Evolutionary conservation across 2,888 invertebrate species (phyloP).

Genomic region (Notodonta ziczac): DNA sequence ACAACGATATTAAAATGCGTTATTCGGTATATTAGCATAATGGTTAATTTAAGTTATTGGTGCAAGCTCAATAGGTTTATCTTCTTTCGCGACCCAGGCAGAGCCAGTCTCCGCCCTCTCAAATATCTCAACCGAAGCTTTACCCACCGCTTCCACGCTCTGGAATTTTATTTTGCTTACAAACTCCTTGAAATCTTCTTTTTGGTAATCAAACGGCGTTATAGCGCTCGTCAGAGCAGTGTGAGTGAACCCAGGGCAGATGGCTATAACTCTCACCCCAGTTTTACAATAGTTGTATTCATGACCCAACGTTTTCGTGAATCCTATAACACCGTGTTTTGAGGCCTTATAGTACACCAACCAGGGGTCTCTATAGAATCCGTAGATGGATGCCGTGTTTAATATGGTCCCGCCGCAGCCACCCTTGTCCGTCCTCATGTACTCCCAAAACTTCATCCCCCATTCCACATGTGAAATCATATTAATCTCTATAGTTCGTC

Average conservation of each 20-base stretch:
- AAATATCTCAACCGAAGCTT: constrained; percentile 56
- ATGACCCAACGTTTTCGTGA: constrained; percentile 75
- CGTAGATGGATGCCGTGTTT: constrained; percentile 86
- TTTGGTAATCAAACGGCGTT: constrained; percentile 14
- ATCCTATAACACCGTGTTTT: constrained; percentile 81
- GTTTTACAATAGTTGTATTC: constrained; percentile 68
- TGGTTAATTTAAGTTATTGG: background rate
- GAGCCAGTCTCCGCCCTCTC: constrained; percentile 76
- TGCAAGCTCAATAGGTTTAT: constrained; percentile 49
- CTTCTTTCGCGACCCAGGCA: constrained; percentile 80
- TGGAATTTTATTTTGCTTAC: constrained; percentile 50
- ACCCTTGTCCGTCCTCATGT: constrained; percentile 76
- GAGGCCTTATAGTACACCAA: constrained; percentile 85
- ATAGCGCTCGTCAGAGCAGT: constrained; percentile 44
- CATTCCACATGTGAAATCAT: constrained; percentile 44
- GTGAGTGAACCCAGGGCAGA: constrained; percentile 81
- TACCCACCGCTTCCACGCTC: constrained; percentile 53
- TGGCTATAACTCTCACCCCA: constrained; percentile 76
- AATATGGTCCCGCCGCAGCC: constrained; percentile 85
- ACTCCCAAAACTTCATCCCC: constrained; percentile 73
- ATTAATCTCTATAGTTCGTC: constrained; percentile 48
- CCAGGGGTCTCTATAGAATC: constrained; percentile 74
- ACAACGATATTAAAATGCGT: too few species aligned
- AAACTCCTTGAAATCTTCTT: constrained; percentile 35
- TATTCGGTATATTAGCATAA: background rate